These are phyloP conservation scores for Pollicipes pollicipes DNA, from an alignment of 1,140 invertebrate species.

Conservation along the genomic window DNA sequence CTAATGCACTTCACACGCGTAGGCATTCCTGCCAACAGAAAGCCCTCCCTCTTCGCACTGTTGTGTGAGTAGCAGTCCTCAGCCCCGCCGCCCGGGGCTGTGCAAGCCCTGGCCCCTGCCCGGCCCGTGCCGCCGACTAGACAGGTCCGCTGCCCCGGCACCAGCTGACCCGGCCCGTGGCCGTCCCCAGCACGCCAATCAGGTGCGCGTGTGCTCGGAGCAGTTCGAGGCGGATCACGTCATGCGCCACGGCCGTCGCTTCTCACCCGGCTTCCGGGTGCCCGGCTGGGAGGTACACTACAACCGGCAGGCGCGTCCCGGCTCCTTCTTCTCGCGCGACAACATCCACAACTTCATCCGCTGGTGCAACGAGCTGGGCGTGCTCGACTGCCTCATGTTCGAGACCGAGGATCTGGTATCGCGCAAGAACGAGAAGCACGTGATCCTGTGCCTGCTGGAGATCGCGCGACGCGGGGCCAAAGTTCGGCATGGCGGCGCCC, in stretches of 20 bases:
- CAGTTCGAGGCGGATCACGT: constrained; percentile 24
- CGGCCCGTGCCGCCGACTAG: too few species aligned
- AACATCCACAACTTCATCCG: constrained; percentile 93
- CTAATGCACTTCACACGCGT: too few species aligned
- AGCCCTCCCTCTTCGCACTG: too few species aligned
- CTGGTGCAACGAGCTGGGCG: constrained; percentile 61
- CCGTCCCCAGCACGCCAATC: constrained; percentile 57
- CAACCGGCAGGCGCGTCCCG: constrained; percentile 33
- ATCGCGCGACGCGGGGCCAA: constrained; percentile 72
- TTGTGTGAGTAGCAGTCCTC: too few species aligned
- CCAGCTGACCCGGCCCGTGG: constrained; percentile 11
- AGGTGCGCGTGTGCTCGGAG: constrained; percentile 60
- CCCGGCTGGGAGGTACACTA: constrained; percentile 21
- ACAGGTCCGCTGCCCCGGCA: constrained; percentile 4
- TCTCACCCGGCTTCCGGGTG: constrained; percentile 21
- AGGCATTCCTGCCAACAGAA: too few species aligned
- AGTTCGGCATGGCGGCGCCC: constrained; percentile 81
- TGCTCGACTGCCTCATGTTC: constrained; percentile 81
- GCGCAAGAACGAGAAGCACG: constrained; percentile 88
- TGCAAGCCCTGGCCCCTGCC: too few species aligned
- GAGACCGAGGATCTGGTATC: constrained; percentile 92
- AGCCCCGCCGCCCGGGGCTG: too few species aligned
- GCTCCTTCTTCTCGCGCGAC: constrained; percentile 86
- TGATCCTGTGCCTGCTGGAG: constrained; percentile 79
- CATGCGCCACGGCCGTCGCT: constrained; percentile 22